Conservation (phyloP, 2,888 invertebrate species). For the Endomychus coccineus region DNA sequence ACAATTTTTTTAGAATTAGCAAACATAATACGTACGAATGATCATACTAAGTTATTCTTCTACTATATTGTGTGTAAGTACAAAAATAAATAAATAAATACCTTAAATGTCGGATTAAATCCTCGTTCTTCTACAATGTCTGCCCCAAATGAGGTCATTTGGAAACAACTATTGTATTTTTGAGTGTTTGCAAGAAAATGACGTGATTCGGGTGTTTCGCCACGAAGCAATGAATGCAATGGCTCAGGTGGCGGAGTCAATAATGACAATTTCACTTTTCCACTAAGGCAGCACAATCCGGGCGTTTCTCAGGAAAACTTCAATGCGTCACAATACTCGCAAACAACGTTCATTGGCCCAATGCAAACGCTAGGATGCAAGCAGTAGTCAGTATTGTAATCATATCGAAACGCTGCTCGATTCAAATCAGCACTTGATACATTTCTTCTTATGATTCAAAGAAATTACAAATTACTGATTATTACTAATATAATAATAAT, state of each 20-base stretch:
- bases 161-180: constrained; percentile 14
- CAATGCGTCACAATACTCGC: too few species aligned
- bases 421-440: constrained; percentile 30
- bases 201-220: constrained; percentile 20
- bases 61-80: constrained; percentile 3
- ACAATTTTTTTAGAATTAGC: too few species aligned
- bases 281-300: too few species aligned
- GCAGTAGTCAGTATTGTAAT: constrained; percentile 27
- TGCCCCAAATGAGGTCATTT: constrained; percentile 4
- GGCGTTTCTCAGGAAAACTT: too few species aligned
- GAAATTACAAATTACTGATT: too few species aligned
- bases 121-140: constrained; percentile 3
- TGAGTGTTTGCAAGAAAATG: constrained; percentile 16
- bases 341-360: too few species aligned
- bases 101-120: constrained; percentile 7
- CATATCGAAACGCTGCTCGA: constrained; percentile 29
- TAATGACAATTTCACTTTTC: too few species aligned
- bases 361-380: too few species aligned
- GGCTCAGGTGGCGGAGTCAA: constrained; percentile 19
- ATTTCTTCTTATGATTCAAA: constrained; percentile 28
- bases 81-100: constrained; percentile 5
- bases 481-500: too few species aligned
- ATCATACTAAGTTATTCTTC: constrained; percentile 1
- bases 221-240: constrained; percentile 20
- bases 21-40: constrained; percentile 3